Percentiles rank a stretch among this genome's conserved stretches.
Conservation (phyloP, 2,797 vertebrate species). For the Denticeps clupeoides region DNA sequence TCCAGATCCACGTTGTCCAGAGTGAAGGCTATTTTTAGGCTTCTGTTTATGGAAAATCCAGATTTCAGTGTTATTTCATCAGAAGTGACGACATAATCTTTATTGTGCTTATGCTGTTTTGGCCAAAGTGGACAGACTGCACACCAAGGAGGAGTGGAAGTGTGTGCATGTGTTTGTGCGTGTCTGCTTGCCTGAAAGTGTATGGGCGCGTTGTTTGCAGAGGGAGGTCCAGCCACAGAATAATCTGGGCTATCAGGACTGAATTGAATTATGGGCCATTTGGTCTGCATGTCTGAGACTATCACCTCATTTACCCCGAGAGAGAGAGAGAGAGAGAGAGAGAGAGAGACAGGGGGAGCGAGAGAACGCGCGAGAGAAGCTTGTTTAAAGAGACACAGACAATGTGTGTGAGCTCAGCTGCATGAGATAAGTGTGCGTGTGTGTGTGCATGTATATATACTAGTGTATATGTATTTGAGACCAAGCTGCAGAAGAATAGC, state of each 20-base stretch:
- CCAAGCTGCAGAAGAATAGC: not conserved
- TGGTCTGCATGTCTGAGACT: constrained; percentile 53
- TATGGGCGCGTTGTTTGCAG: no score
- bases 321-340: constrained; percentile 26
- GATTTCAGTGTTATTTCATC: no score
- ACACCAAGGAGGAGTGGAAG: constrained; percentile 62
- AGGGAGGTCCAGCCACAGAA: constrained; percentile 25
- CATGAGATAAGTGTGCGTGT: constrained; percentile 3
- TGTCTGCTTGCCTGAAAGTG: constrained; percentile 58
- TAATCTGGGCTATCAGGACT: constrained; percentile 35
- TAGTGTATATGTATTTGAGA: not conserved
- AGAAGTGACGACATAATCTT: no score
- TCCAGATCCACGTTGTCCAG: no score
- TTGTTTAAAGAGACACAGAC: constrained; percentile 48
- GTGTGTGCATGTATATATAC: not conserved
- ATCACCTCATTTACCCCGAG: constrained; percentile 45
- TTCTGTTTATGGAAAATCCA: no score
- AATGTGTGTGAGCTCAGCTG: not conserved
- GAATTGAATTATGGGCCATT: constrained; percentile 59
- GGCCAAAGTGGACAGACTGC: no score
- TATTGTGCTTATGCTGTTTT: no score
- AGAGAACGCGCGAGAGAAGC: no score
- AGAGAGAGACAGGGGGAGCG: no score
- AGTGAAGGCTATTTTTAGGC: no score
- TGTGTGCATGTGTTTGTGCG: constrained; percentile 73